A percentile compares a stretch with the other conserved stretches of the same genome.
Conservation (phyloP, 1,140 invertebrate genomes). For the Phthorimaea operculella region DNA sequence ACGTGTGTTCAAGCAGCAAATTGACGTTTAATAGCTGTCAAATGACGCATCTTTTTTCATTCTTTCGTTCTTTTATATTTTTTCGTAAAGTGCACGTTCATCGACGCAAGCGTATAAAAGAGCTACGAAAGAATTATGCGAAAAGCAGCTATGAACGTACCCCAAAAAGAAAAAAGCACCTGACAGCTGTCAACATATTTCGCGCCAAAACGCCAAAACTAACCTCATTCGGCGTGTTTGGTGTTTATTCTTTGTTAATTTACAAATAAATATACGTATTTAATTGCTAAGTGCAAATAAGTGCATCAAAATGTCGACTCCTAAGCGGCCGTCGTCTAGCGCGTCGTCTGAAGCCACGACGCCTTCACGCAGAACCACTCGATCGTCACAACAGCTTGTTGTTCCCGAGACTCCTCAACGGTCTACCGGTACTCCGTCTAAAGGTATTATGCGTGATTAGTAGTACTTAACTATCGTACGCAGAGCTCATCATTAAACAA, state of each 20-base stretch:
- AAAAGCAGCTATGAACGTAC: too few relatives aligned
- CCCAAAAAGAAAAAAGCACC: neutral
- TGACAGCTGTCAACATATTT: conserved; percentile 13
- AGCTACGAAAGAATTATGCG: too few relatives aligned
- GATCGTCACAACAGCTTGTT: conserved; percentile 54
- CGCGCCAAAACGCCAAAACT: conserved; percentile 29
- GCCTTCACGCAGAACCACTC: conserved; percentile 44
- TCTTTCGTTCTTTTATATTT: too few relatives aligned
- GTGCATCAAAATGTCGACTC: conserved; percentile 46
- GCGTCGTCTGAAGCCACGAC: conserved; percentile 53
- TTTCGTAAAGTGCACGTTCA: too few relatives aligned
- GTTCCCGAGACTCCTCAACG: conserved; percentile 58
- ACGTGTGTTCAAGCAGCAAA: too few relatives aligned
- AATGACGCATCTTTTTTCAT: too few relatives aligned
- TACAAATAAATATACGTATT: neutral
- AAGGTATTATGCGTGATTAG: conserved; percentile 28
- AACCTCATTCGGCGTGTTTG: conserved; percentile 7
- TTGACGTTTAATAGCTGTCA: too few relatives aligned
- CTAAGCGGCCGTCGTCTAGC: conserved; percentile 50
- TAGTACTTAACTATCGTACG: neutral
- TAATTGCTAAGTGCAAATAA: neutral
- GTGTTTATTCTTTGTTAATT: conserved; percentile 5
- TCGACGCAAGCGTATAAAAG: too few relatives aligned
- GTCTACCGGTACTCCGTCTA: conserved; percentile 47
- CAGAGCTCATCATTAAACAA: too few relatives aligned